Conservation (phyloP, 2,888 invertebrate species). For the Synergus gifuensis region DNA sequence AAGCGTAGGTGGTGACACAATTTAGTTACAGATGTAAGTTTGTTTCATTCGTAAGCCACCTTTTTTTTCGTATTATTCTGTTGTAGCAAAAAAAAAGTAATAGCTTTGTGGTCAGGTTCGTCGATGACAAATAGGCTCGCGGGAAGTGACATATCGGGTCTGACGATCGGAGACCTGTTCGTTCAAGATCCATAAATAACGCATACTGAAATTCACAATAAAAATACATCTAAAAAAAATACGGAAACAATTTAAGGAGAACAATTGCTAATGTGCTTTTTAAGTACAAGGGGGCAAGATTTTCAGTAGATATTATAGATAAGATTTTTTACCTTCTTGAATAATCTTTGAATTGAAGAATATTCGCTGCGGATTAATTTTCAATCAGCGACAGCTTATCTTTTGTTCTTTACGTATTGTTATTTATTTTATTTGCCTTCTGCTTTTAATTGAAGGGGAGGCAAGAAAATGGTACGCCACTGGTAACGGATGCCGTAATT, state of each 20-base stretch:
- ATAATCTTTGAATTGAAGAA: neutral
- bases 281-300: neutral
- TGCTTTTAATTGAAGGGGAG: constrained; percentile 5
- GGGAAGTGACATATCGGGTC: constrained; percentile 8
- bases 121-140: constrained; percentile 2
- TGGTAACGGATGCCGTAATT: constrained; percentile 34
- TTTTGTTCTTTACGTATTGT: neutral
- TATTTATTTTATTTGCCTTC: constrained; percentile 18
- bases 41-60: neutral
- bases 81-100: neutral
- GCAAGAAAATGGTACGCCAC: constrained; percentile 26
- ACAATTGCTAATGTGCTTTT: neutral
- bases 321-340: neutral
- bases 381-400: neutral
- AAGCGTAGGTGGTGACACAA: neutral
- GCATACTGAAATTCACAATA: neutral
- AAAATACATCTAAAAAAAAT: constrained; percentile 1
- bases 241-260: neutral
- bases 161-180: constrained; percentile 6
- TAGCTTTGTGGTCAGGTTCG: constrained; percentile 6
- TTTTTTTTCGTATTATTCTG: neutral
- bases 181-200: constrained; percentile 9
- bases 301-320: neutral
- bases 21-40: neutral
- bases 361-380: neutral